Percentiles rank a stretch among this genome's conserved stretches.
Conservation (phyloP, 2,888 invertebrate genomes). For the Gnatocerus cornutus region DNA sequence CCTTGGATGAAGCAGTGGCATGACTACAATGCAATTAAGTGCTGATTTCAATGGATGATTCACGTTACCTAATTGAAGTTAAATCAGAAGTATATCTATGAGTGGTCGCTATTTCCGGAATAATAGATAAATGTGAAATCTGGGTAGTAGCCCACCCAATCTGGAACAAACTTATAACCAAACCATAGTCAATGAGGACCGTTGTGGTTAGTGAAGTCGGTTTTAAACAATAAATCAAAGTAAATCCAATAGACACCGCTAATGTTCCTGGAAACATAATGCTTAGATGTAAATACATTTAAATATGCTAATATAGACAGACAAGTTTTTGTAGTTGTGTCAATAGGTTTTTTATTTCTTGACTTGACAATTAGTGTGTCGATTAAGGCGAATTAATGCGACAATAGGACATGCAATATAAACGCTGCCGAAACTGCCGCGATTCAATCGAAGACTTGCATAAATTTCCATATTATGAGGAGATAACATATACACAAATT, state of each 20-base stretch:
- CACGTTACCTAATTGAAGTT: conserved; percentile 83
- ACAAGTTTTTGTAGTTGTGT: conserved; percentile 42
- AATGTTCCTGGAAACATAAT: conserved; percentile 73
- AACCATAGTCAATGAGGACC: conserved; percentile 75
- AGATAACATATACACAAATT: conserved; percentile 30
- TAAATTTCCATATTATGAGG: conserved; percentile 30
- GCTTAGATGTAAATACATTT: conserved; percentile 42
- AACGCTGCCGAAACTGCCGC: conserved; percentile 34
- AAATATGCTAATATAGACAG: conserved; percentile 45
- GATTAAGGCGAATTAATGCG: conserved; percentile 34
- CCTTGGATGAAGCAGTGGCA: conserved; percentile 6
- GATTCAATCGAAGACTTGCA: conserved; percentile 35
- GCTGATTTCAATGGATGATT: conserved; percentile 42
- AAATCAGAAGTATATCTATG: conserved; percentile 83
- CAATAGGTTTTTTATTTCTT: conserved; percentile 38
- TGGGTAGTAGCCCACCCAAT: conserved; percentile 96
- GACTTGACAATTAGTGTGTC: conserved; percentile 32
- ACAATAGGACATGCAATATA: conserved; percentile 36
- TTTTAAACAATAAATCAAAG: conserved; percentile 84
- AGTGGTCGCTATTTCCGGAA: conserved; percentile 84
- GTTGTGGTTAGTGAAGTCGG: conserved; percentile 71
- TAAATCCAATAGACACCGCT: conserved; percentile 83
- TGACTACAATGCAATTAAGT: conserved; percentile 23
- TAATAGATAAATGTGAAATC: conserved; percentile 93
- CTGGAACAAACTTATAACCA: conserved; percentile 85